Evolutionary conservation across 2,888 invertebrate species (phyloP).

Genomic region (Hypsopygia costalis): DNA sequence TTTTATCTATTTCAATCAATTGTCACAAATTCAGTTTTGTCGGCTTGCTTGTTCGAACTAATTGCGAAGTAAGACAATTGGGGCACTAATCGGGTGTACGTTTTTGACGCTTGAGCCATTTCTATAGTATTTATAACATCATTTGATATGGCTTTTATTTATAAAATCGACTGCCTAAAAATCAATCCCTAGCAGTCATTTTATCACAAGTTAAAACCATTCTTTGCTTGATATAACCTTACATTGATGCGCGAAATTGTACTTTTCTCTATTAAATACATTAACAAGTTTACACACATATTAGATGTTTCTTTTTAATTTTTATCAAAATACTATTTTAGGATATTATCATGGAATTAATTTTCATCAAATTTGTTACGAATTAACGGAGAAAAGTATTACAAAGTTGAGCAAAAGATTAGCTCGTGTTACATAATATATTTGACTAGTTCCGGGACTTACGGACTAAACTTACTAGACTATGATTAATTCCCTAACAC

Average conservation of each 20-base stretch:
- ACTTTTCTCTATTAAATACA: not conserved
- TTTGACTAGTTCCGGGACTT: constrained; percentile 75
- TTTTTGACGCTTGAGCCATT: too few species aligned
- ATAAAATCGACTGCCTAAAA: constrained; percentile 63
- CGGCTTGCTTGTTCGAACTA: too few species aligned
- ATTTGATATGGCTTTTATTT: too few species aligned
- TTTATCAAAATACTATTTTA: not conserved
- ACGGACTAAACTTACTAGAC: constrained; percentile 48
- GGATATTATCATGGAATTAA: constrained; percentile 17
- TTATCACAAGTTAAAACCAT: constrained; percentile 42
- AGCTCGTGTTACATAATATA: constrained; percentile 56
- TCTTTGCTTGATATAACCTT: constrained; percentile 1
- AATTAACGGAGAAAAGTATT: constrained; percentile 20
- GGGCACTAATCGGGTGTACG: too few species aligned
- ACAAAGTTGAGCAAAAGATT: constrained; percentile 55
- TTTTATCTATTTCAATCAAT: too few species aligned
- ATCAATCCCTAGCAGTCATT: constrained; percentile 56
- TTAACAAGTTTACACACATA: not conserved
- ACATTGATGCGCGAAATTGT: constrained; percentile 1
- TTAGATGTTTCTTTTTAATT: not conserved
- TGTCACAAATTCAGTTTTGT: too few species aligned
- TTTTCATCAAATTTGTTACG: constrained; percentile 4
- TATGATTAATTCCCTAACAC: constrained; percentile 61
- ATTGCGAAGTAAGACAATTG: too few species aligned
- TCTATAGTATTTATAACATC: too few species aligned